Percentiles rank a stretch among this genome's conserved stretches.
Evolutionary conservation across 2,113 vertebrate species (phyloP).

Genomic region (Lonchura striata): DNA sequence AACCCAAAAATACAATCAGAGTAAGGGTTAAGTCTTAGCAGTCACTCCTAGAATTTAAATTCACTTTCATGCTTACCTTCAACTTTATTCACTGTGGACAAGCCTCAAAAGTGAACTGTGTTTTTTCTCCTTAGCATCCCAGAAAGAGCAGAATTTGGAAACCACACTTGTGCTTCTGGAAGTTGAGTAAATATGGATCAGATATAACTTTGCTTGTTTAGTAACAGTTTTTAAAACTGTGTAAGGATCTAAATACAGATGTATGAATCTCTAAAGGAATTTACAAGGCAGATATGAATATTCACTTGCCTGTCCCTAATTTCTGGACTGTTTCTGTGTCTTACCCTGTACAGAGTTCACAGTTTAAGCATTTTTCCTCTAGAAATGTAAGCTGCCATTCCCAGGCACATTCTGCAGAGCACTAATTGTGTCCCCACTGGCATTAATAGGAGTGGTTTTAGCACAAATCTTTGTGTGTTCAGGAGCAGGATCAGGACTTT

Average conservation of each 20-base stretch:
- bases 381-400: not conserved
- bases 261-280: not conserved
- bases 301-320: not conserved
- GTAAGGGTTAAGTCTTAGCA: not conserved
- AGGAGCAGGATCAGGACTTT: not conserved
- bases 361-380: not conserved
- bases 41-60: not conserved
- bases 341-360: not conserved
- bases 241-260: not conserved
- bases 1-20: not conserved
- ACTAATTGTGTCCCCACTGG: not conserved
- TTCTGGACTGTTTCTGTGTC: not conserved
- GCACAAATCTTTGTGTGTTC: not conserved
- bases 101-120: not conserved
- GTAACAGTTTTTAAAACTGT: not conserved
- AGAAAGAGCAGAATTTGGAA: not conserved
- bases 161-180: not conserved
- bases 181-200: not conserved
- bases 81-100: fast-evolving
- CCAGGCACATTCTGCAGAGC: not conserved
- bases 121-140: not conserved
- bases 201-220: not conserved
- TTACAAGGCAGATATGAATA: not conserved
- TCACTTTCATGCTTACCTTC: not conserved
- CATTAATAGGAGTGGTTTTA: not conserved